Conservation (phyloP, 2,113 vertebrate genomes). For the Mirza zaza region DNA sequence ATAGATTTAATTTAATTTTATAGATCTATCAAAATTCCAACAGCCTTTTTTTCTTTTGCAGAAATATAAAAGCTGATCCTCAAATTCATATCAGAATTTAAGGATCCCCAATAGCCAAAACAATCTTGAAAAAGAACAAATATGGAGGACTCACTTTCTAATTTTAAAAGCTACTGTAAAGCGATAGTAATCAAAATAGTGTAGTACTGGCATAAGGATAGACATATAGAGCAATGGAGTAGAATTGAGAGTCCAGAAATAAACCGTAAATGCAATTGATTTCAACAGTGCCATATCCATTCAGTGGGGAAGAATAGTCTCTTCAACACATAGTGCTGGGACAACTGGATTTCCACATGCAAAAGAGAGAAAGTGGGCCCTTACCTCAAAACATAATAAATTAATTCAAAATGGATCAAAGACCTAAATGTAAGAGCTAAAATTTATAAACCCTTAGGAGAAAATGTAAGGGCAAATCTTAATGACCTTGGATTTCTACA, state of each 20-base stretch:
- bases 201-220: background rate
- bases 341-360: background rate
- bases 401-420: constrained; percentile 14
- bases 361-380: background rate
- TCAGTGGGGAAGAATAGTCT: background rate
- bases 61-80: background rate
- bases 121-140: background rate
- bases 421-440: background rate
- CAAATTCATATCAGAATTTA: background rate
- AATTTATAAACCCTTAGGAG: background rate
- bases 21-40: background rate
- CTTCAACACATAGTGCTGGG: background rate
- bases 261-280: background rate
- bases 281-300: background rate
- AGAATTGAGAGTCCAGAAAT: background rate
- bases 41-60: background rate
- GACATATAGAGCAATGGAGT: background rate
- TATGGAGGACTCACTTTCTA: background rate
- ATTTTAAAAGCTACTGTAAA: background rate
- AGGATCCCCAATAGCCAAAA: background rate
- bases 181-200: background rate
- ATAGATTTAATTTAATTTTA: background rate
- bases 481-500: background rate
- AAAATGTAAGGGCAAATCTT: background rate
- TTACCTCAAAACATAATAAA: background rate